Evolutionary conservation across 2,113 vertebrate genomes (phyloP).

Genomic region (Rhodinocichla rosea): DNA sequence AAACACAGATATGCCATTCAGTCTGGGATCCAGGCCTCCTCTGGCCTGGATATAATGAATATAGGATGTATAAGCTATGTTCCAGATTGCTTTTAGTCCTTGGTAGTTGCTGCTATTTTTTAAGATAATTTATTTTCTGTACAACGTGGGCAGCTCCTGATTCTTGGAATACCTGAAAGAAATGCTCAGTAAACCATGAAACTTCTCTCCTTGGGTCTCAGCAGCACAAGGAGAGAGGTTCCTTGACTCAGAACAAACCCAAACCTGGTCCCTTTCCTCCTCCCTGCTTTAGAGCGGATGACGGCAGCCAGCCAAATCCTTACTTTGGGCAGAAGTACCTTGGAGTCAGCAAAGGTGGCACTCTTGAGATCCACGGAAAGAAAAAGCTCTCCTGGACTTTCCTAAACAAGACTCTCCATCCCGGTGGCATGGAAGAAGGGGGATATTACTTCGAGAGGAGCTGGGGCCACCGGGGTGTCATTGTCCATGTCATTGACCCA

Average conservation of each 20-base stretch:
- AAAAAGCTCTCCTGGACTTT: constrained; percentile 95
- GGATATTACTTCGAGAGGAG: constrained; percentile 89
- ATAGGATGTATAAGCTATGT: background rate
- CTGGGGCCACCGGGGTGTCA: constrained; percentile 94
- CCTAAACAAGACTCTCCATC: constrained; percentile 87
- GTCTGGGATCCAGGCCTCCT: background rate
- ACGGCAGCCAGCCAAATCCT: constrained; percentile 71
- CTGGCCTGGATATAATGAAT: background rate
- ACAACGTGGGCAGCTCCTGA: background rate
- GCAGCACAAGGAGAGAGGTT: background rate
- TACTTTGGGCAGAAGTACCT: constrained; percentile 93
- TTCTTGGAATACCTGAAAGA: background rate
- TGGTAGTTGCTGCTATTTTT: background rate
- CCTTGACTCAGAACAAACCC: background rate
- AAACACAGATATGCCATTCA: background rate
- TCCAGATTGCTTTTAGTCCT: background rate
- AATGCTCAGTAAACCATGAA: background rate
- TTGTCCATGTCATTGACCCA: constrained; percentile 86
- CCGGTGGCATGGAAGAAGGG: constrained; percentile 84
- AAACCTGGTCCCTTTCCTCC: background rate
- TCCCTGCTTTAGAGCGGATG: constrained; percentile 78
- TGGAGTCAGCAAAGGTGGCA: constrained; percentile 85
- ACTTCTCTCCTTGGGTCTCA: background rate
- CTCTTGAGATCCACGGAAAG: constrained; percentile 86
- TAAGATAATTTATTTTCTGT: background rate